These are phyloP conservation scores for Progne subis DNA, from an alignment of 2,113 vertebrate genomes.

Conservation along the genomic window DNA sequence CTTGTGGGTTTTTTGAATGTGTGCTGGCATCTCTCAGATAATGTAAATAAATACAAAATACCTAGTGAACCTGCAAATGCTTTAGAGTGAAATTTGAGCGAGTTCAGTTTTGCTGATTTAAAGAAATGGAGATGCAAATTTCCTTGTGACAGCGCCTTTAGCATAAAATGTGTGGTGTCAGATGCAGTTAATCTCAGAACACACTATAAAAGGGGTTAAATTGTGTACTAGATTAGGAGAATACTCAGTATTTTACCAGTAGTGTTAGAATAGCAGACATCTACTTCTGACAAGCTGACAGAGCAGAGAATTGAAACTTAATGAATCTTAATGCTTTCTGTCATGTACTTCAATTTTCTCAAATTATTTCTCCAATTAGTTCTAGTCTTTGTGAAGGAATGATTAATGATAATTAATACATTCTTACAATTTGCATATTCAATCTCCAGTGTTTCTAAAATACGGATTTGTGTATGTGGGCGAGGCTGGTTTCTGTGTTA, in stretches of 20 bases:
- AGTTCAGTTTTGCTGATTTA: not conserved
- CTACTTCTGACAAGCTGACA: conserved; percentile 73
- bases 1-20: not conserved
- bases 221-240: not conserved
- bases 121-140: not conserved
- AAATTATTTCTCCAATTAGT: conserved; percentile 78
- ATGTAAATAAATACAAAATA: not conserved
- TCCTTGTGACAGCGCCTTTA: conserved; percentile 1
- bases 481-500: not conserved
- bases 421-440: conserved; percentile 70
- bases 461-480: conserved; percentile 11
- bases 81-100: not conserved
- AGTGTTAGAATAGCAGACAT: conserved; percentile 41
- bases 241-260: conserved; percentile 15
- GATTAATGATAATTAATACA: conserved; percentile 77
- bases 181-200: conserved; percentile 48
- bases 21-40: not conserved
- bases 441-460: conserved; percentile 42
- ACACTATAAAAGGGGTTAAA: conserved; percentile 47
- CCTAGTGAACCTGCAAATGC: not conserved
- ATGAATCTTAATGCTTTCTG: conserved; percentile 76
- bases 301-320: conserved; percentile 72
- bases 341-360: conserved; percentile 70
- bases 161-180: not conserved
- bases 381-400: conserved; percentile 73